Evolutionary conservation across 2,888 invertebrate species (phyloP).

Genomic region (Nymphalis c-album): DNA sequence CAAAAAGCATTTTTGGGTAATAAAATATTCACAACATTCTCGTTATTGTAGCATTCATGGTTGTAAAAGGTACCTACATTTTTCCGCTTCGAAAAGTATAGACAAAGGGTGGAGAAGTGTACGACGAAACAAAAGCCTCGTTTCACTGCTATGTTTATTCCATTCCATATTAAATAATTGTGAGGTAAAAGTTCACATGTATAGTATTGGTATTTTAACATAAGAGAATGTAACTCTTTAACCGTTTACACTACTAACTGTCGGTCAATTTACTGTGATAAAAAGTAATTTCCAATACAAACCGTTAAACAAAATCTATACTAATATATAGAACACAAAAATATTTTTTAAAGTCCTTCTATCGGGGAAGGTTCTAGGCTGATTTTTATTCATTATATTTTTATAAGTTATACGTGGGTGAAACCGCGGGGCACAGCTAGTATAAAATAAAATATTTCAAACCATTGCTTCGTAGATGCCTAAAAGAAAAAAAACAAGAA

Average conservation of each 20-base stretch:
- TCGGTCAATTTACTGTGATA: too few species aligned
- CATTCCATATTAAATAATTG: slow-evolving; percentile 19
- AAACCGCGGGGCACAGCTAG: too few species aligned
- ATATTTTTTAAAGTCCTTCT: too few species aligned
- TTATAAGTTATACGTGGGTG: too few species aligned
- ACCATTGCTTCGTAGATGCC: too few species aligned
- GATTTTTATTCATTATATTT: too few species aligned
- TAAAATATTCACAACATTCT: slow-evolving; percentile 17
- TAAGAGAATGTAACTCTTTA: neutral
- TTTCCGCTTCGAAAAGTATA: slow-evolving; percentile 16
- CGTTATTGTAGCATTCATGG: slow-evolving; percentile 8
- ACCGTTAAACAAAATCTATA: too few species aligned
- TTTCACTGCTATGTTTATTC: slow-evolving; percentile 6
- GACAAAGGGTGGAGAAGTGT: slow-evolving; percentile 14
- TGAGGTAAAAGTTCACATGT: neutral
- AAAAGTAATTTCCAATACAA: too few species aligned
- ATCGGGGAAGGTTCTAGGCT: too few species aligned
- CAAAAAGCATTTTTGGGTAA: slow-evolving; percentile 6
- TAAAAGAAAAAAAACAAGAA: too few species aligned
- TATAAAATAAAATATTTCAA: too few species aligned
- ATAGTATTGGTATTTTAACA: neutral
- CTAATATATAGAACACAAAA: too few species aligned
- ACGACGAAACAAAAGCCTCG: slow-evolving; percentile 19
- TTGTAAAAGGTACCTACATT: slow-evolving; percentile 13
- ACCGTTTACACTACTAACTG: neutral